Conservation (phyloP, 2,113 vertebrate genomes). For the Lasiurus cinereus region DNA sequence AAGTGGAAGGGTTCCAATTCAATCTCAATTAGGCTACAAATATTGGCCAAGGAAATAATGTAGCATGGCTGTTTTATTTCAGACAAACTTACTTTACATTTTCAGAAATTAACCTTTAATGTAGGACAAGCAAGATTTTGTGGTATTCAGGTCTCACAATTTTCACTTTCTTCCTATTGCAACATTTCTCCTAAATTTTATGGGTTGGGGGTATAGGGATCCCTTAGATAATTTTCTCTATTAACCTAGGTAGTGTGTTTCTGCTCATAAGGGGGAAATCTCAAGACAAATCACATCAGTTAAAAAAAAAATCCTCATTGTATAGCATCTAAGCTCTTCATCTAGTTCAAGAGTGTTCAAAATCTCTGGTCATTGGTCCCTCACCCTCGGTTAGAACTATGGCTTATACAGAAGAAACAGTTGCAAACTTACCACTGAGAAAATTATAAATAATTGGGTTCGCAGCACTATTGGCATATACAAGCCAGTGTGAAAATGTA, state of each 20-base stretch:
- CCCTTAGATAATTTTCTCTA: neutral
- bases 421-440: conserved; percentile 94
- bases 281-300: neutral
- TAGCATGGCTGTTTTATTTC: neutral
- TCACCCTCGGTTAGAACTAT: neutral
- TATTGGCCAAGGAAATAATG: conserved; percentile 15
- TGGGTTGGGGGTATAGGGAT: no score
- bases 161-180: neutral
- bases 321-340: neutral
- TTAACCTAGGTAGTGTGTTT: neutral
- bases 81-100: conserved; percentile 17
- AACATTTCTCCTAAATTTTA: conserved; percentile 3
- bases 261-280: neutral
- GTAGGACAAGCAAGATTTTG: neutral
- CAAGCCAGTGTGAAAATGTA: conserved; percentile 98
- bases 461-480: conserved; percentile 98
- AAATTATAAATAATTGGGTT: conserved; percentile 99
- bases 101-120: neutral
- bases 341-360: neutral
- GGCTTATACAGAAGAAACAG: conserved; percentile 1
- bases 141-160: neutral
- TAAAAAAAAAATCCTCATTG: neutral
- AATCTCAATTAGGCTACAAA: neutral
- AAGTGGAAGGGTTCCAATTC: neutral
- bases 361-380: neutral